Base-by-base conservation (phyloP, 1,140 invertebrate species). In the Diachasmimorpha longicaudata region DNA sequence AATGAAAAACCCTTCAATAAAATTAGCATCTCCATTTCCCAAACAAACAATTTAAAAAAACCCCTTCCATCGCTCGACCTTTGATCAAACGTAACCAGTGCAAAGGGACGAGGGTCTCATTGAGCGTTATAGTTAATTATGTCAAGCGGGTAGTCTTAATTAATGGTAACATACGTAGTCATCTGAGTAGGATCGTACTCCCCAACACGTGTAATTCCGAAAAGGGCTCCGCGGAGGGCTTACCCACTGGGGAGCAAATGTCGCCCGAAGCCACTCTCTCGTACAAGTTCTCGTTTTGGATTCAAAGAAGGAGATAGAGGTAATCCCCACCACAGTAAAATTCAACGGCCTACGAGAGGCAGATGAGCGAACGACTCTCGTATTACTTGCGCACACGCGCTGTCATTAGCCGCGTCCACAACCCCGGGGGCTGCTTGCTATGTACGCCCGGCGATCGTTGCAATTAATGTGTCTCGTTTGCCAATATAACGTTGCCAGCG, bases 401-500 rank as follows among this genome's bases (percentile, higher is more conserved):
- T 74, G 72, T 74, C 72, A 74, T 74, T 74, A 74, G 72, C 55
- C 72, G 44, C 72, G 63, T 74, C 42, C 58, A 74, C 72, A 74
- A 66, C 72, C 72, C 63, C 58, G 55, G 58, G 71, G 71, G 46
- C 58, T 67, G 39, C 58, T 67, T 44, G 58, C 63, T 67, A 42
- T 37, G 37, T 74, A 37, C n/a, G 19, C 31, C 25, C 11, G 25
- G 37, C 63, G 63, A 74, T 69, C 58, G 63, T 68, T 39, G 25
- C 72, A 74, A 74, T 74, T 74, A 74, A 74, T 74, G 66, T 58
- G 72, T 67, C 72, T 73, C 72, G 55, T 73, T 73, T 73, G 72
- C 55, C 72, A 46, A 73, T 73, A 73, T 73, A 68, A 63, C 72
- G 21, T 73, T 23, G 9, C 6, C 58, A 23, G 58, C 25, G 58